Evolutionary conservation across 2,797 vertebrate genomes (phyloP).

Genomic region (Clangula hyemalis): DNA sequence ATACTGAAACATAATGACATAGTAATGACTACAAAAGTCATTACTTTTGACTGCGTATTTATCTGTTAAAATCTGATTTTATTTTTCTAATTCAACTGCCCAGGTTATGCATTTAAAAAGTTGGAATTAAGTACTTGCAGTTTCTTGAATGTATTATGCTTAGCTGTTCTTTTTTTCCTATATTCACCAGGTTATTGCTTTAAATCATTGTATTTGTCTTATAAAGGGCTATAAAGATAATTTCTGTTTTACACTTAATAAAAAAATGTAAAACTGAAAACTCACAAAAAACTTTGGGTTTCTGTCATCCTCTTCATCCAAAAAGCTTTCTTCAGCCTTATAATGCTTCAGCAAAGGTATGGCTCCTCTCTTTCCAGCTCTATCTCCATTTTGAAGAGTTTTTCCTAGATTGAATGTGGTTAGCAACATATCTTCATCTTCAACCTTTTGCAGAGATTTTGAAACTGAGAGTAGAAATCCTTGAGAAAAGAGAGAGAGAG

Average conservation of each 20-base stretch:
- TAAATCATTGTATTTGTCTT: not conserved
- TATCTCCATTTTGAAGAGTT: slow-evolving; percentile 73
- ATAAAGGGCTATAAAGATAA: not conserved
- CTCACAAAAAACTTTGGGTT: slow-evolving; percentile 74
- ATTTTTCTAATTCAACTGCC: not conserved
- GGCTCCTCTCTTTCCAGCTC: slow-evolving; percentile 48
- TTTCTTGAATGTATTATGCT: not conserved
- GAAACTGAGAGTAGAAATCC: slow-evolving; percentile 78
- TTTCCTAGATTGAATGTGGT: slow-evolving; percentile 74
- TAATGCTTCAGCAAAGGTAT: slow-evolving; percentile 73
- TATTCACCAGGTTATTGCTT: not conserved
- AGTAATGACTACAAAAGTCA: no score
- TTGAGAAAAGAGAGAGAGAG: slow-evolving; percentile 85
- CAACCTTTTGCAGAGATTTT: slow-evolving; percentile 76
- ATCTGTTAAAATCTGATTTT: not conserved
- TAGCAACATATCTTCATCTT: slow-evolving; percentile 75
- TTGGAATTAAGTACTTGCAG: not conserved
- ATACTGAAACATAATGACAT: not conserved
- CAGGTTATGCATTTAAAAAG: not conserved
- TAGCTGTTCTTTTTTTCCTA: not conserved
- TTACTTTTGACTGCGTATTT: not conserved
- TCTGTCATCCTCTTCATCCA: slow-evolving; percentile 77
- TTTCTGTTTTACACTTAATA: not conserved
- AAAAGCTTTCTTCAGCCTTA: slow-evolving; percentile 74
- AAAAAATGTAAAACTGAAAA: not conserved